phyloP scores from a whole-genome alignment of 1,140 invertebrate genomes.

The Cataglyphis hispanica region DNA sequence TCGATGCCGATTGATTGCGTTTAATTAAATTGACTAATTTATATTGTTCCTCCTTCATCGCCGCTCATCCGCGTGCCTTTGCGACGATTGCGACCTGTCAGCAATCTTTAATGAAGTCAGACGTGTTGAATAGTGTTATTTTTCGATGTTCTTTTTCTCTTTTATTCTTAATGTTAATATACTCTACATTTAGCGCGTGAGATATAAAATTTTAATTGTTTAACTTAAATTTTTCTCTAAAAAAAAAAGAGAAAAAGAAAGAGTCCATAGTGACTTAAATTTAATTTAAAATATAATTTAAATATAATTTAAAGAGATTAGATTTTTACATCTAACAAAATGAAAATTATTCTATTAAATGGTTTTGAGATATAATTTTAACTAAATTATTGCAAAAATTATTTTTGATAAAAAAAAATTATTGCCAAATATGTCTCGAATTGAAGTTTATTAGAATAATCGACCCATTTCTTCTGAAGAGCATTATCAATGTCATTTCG shows the following conservation, averaged over 20 bases:
- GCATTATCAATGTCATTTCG: constrained; percentile 5
- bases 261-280: not conserved
- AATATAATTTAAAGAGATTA: not conserved
- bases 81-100: not conserved
- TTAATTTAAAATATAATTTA: not conserved
- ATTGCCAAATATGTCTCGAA: not conserved
- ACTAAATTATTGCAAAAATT: not conserved
- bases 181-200: not conserved
- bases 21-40: constrained; percentile 84
- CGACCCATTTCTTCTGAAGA: not conserved
- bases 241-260: too few relatives aligned
- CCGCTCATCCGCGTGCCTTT: constrained; percentile 44
- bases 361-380: not conserved
- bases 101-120: not conserved
- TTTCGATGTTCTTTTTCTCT: constrained; percentile 34
- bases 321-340: not conserved
- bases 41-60: constrained; percentile 74
- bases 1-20: constrained; percentile 81
- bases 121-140: not conserved
- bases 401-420: constrained; percentile 19
- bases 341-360: not conserved
- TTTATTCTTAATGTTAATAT: not conserved
- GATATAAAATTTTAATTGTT: not conserved
- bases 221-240: not conserved
- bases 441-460: not conserved